Evolutionary conservation across 2,797 vertebrate genomes (phyloP).

Genomic region (Falco columbarius): DNA sequence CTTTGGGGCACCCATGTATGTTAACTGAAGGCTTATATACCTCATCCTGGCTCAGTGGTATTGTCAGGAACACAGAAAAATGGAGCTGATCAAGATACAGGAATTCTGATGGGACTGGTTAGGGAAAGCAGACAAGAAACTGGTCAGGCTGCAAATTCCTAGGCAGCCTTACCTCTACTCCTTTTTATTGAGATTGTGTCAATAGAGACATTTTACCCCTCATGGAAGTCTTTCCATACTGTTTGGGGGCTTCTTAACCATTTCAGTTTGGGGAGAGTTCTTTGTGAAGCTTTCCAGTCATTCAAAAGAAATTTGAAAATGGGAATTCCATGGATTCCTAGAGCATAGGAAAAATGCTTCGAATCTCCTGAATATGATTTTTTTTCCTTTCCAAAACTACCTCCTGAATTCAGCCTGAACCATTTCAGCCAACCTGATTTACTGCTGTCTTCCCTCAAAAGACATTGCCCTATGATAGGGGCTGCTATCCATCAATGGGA

Average conservation of each 20-base stretch:
- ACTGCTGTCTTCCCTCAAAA: neutral
- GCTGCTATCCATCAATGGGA: neutral
- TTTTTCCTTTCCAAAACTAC: neutral
- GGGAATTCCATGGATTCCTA: neutral
- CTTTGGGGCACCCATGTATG: neutral
- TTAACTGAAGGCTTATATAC: neutral
- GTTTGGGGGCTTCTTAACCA: neutral
- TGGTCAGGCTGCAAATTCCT: neutral
- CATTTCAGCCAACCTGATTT: neutral
- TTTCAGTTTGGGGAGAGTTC: neutral
- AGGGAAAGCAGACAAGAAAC: neutral
- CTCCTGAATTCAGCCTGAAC: neutral
- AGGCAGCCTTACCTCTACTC: rapidly evolving
- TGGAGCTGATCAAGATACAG: neutral
- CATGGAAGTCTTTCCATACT: neutral
- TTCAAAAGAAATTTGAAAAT: neutral
- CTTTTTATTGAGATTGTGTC: neutral
- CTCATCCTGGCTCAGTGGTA: neutral
- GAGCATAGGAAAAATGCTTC: neutral
- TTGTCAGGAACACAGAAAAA: neutral
- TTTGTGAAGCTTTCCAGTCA: neutral
- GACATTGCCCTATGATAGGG: rapidly evolving
- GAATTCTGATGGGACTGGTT: neutral
- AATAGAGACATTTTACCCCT: neutral
- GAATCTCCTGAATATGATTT: neutral